A percentile compares a stretch with the other conserved stretches of the same genome.
These are phyloP conservation scores for Sebastolobus altivelis DNA, from an alignment of 2,797 vertebrate genomes.

Conservation along the genomic window DNA sequence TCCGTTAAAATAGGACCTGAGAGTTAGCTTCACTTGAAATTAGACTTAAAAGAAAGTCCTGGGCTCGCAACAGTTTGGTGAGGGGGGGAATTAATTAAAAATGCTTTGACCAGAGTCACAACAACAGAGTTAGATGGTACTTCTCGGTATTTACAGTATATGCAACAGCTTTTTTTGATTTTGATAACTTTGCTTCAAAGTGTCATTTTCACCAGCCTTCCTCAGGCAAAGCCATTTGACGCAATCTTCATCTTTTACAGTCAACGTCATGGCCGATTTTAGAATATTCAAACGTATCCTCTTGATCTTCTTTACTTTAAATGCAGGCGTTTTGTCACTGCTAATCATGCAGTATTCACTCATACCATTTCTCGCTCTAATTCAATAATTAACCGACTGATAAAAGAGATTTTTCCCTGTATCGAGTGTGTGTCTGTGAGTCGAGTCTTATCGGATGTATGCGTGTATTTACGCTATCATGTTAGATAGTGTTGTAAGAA, in stretches of 20 bases:
- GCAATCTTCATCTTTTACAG: neutral
- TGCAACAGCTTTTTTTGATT: constrained; percentile 35
- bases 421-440: neutral
- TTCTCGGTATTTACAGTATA: neutral
- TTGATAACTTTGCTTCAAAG: constrained; percentile 13
- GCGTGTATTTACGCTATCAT: neutral
- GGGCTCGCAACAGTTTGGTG: neutral
- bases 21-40: constrained; percentile 45
- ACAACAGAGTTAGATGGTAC: neutral
- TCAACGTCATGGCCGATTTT: constrained; percentile 11
- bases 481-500: neutral
- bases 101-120: neutral
- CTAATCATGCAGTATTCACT: neutral
- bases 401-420: neutral
- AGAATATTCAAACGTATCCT: constrained; percentile 10
- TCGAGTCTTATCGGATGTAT: neutral
- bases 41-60: constrained; percentile 33
- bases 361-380: constrained; percentile 1
- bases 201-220: neutral
- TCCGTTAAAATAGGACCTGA: constrained; percentile 36
- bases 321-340: constrained; percentile 8
- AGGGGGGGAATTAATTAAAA: neutral
- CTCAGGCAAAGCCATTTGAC: constrained; percentile 16
- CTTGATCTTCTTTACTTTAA: constrained; percentile 13
- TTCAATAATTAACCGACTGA: constrained; percentile 16